phyloP scores from a whole-genome alignment of 1,140 invertebrate genomes.

The Eumeta japonica region DNA sequence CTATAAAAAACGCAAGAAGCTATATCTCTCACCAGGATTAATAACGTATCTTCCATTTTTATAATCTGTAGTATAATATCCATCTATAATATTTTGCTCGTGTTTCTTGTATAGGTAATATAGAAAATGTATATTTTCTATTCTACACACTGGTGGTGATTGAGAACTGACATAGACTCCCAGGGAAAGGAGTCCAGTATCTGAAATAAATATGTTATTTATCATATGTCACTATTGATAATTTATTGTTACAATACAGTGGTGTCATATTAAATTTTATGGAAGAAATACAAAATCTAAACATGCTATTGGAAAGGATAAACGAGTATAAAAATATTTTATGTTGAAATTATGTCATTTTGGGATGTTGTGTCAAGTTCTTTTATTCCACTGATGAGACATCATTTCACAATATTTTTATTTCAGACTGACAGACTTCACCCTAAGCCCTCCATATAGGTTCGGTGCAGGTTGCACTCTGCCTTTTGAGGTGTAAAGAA shows the following conservation, averaged over 20 bases:
- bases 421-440: no score
- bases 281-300: no score
- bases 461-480: no score
- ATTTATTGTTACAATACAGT: conserved; percentile 2
- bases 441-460: no score
- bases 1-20: no score
- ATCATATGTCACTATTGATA: background rate
- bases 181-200: conserved; percentile 71
- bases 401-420: no score
- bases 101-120: conserved; percentile 66
- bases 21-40: conserved; percentile 46
- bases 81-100: conserved; percentile 57
- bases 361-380: no score
- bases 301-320: no score
- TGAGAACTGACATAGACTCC: conserved; percentile 68
- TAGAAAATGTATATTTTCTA: conserved; percentile 72
- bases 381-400: no score
- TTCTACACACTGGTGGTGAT: conserved; percentile 66
- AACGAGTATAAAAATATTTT: no score
- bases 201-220: conserved; percentile 50
- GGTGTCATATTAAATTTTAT: conserved; percentile 3
- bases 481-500: no score
- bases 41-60: conserved; percentile 45
- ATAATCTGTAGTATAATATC: conserved; percentile 42
- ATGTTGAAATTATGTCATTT: no score